Percentiles rank a stretch among this genome's conserved stretches.
Evolutionary conservation across 2,797 vertebrate genomes (phyloP).

Genomic region (Carduelis carduelis): DNA sequence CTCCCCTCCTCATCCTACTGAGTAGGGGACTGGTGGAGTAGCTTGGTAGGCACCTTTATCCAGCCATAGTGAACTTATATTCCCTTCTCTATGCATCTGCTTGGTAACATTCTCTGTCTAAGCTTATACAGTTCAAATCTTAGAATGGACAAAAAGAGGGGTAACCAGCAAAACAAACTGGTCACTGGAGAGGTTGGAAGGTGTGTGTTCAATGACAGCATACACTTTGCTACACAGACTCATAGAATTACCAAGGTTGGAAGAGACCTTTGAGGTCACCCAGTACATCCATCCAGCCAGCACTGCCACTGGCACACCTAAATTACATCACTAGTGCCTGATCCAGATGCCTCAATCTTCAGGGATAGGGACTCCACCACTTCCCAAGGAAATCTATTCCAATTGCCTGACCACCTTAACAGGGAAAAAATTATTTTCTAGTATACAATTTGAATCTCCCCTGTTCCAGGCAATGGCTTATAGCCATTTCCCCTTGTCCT

Average conservation of each 20-base stretch:
- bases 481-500: background rate
- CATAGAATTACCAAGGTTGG: background rate
- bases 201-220: background rate
- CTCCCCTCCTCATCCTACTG: rapidly evolving
- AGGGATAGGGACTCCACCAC: background rate
- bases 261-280: background rate
- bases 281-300: rapidly evolving
- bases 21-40: background rate
- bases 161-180: background rate
- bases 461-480: rapidly evolving
- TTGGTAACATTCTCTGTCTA: background rate
- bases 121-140: background rate
- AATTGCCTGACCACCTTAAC: background rate
- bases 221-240: background rate
- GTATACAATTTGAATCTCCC: background rate
- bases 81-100: background rate
- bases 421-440: background rate
- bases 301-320: background rate
- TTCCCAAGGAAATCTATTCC: background rate
- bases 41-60: rapidly evolving
- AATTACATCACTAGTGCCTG: background rate
- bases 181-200: background rate
- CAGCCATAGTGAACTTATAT: background rate
- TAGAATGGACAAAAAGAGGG: background rate
- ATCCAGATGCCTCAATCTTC: background rate